Evolutionary conservation across 2,113 vertebrate genomes (phyloP).

Genomic region (Caranx ignobilis): DNA sequence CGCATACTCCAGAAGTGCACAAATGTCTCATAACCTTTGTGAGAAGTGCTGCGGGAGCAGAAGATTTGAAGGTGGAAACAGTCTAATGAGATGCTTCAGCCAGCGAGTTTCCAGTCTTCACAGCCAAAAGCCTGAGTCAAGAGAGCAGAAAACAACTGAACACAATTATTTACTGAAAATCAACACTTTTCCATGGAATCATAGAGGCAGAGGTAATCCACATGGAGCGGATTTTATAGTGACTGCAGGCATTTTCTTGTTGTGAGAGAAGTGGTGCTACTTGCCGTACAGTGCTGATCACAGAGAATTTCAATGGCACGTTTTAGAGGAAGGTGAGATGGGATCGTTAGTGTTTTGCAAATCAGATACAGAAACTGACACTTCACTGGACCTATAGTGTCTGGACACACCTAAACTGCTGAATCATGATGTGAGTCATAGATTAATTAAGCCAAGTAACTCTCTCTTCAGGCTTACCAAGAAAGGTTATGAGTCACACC

Average conservation of each 20-base stretch:
- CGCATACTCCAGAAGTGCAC: conserved; percentile 16
- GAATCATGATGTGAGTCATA: not conserved
- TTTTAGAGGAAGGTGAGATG: conserved; percentile 13
- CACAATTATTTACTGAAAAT: conserved; percentile 58
- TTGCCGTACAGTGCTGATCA: not conserved
- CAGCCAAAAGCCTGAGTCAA: conserved; percentile 51
- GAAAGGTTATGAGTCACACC: conserved; percentile 3
- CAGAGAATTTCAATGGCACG: not conserved
- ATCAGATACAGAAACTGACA: not conserved
- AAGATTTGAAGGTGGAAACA: conserved; percentile 36
- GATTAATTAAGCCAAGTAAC: not conserved
- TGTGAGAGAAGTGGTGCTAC: not conserved
- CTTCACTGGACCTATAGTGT: not conserved
- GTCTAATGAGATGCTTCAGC: conserved; percentile 58
- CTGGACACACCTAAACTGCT: not conserved
- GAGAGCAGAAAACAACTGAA: conserved; percentile 58
- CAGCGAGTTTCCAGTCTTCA: conserved; percentile 62
- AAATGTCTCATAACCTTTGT: conserved; percentile 17
- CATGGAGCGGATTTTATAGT: conserved; percentile 30
- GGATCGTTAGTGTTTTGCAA: not conserved
- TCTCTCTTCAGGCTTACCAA: not conserved
- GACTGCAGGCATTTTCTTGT: conserved; percentile 27
- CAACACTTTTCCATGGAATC: conserved; percentile 60
- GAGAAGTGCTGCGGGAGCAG: conserved; percentile 37
- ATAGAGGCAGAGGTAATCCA: not conserved